Conservation (phyloP, 2,797 vertebrate species). For the Ciconia nigra region DNA sequence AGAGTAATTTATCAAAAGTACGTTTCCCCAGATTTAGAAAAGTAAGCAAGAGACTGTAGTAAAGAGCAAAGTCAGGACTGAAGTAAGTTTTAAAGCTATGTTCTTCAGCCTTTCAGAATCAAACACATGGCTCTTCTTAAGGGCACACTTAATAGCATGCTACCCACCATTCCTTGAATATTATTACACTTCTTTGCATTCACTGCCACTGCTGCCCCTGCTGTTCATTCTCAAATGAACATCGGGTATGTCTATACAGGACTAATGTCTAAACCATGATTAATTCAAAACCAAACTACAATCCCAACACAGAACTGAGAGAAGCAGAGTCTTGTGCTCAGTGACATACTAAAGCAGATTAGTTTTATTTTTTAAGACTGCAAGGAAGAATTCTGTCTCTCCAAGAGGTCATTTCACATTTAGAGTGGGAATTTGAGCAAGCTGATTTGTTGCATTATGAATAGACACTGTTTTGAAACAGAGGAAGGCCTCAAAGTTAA, state of each 20-base stretch:
- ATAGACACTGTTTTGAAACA: neutral
- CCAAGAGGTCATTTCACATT: neutral
- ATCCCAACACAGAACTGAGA: neutral
- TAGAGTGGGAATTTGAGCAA: neutral
- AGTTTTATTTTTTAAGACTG: neutral
- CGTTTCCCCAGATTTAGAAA: neutral
- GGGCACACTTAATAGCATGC: neutral
- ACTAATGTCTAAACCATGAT: neutral
- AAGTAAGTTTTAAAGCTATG: neutral
- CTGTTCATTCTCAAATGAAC: neutral
- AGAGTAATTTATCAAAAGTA: neutral
- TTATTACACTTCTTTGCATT: neutral
- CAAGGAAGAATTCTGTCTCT: neutral
- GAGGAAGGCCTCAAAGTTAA: neutral
- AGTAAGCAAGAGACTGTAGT: neutral
- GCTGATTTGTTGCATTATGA: neutral
- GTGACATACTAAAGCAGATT: neutral
- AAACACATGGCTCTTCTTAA: neutral
- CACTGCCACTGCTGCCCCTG: neutral
- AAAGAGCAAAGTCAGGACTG: neutral
- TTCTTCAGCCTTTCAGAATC: neutral
- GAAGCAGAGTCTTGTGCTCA: neutral
- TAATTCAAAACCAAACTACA: neutral
- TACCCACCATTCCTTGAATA: neutral
- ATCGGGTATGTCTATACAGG: neutral